A percentile compares a stretch with the other conserved stretches of the same genome.
phyloP scores from a whole-genome alignment of 2,797 vertebrate genomes.

The Gila robusta region DNA sequence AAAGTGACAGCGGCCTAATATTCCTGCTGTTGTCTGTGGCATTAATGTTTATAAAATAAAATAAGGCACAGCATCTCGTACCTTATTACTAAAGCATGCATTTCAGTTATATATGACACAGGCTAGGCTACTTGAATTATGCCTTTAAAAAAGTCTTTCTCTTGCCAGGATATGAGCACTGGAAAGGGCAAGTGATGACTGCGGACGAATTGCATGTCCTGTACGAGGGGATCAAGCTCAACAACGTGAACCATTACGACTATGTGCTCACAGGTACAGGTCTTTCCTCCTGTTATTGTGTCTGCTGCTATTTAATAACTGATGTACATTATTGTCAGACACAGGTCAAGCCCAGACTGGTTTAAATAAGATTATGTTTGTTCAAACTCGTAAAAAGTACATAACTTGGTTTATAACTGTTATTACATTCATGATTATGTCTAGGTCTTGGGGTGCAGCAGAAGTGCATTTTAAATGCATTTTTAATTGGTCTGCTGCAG shows the following conservation, averaged over 20 bases:
- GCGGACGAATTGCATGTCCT: constrained; percentile 88
- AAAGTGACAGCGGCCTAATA: too few relatives aligned
- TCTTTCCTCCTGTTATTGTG: not conserved
- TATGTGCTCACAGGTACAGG: constrained; percentile 80
- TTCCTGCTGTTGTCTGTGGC: too few relatives aligned
- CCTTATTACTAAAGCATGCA: not conserved
- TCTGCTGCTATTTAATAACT: not conserved
- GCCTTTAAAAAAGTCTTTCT: not conserved
- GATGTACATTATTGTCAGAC: not conserved
- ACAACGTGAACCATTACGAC: constrained; percentile 88
- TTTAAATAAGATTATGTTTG: not conserved
- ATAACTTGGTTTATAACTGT: not conserved
- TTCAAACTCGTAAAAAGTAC: not conserved
- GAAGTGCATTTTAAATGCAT: too few relatives aligned
- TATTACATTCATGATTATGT: not conserved
- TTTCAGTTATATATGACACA: not conserved
- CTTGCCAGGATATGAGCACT: constrained; percentile 85
- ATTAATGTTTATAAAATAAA: too few relatives aligned
- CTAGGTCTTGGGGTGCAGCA: too few relatives aligned
- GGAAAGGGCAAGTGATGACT: constrained; percentile 94
- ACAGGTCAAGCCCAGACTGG: not conserved
- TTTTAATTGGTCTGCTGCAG: too few relatives aligned
- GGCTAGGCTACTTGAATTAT: not conserved
- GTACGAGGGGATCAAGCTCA: constrained; percentile 91
- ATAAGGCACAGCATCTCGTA: not conserved